Evolutionary conservation across 1,140 invertebrate species (phyloP).

Genomic region (Anastrepha obliqua): DNA sequence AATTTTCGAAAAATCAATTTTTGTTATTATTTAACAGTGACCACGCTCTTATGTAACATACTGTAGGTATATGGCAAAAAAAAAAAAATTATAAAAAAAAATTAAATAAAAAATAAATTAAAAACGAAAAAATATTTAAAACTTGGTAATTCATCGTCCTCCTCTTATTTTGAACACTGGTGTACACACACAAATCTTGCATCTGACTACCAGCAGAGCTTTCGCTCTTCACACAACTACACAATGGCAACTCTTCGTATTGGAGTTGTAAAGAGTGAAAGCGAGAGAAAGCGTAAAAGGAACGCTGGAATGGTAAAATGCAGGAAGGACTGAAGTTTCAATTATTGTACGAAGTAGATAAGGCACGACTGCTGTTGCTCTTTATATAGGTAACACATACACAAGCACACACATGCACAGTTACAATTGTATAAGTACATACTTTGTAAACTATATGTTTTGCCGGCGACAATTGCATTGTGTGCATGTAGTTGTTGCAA

Average conservation of each 20-base stretch:
- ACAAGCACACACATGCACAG: neutral
- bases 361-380: too few species aligned
- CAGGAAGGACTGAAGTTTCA: neutral
- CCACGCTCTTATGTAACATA: too few species aligned
- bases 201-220: neutral
- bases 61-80: too few species aligned
- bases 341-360: constrained; percentile 9
- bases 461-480: constrained; percentile 22
- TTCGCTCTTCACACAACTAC: neutral
- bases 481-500: neutral
- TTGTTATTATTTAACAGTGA: too few species aligned
- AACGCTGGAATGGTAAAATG: neutral
- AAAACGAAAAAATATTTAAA: too few species aligned
- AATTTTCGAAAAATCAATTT: too few species aligned
- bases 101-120: too few species aligned
- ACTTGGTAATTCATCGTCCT: too few species aligned
- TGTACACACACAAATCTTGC: too few species aligned
- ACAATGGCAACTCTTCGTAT: neutral
- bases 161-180: too few species aligned
- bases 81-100: too few species aligned
- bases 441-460: neutral
- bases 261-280: constrained; percentile 33
- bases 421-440: neutral
- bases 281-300: neutral
- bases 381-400: neutral